Conservation (phyloP, 2,888 invertebrate genomes). For the Cantharis lateralis region DNA sequence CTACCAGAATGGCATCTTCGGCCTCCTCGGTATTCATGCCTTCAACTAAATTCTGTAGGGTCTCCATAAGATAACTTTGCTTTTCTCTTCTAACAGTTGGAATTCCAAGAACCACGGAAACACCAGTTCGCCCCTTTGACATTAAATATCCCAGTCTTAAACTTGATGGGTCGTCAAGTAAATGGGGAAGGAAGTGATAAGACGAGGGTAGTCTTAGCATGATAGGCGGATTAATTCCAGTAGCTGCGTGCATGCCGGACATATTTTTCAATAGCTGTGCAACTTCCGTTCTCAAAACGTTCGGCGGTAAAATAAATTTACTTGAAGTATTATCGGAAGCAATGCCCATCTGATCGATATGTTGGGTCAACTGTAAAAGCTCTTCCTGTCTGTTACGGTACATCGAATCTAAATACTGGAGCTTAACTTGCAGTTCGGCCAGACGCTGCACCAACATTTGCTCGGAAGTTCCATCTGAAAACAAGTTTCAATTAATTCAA, state of each 20-base stretch:
- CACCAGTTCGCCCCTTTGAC: constrained; percentile 73
- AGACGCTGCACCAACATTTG: constrained; percentile 70
- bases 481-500: constrained; percentile 8
- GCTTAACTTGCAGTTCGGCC: constrained; percentile 76
- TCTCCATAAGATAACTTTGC: constrained; percentile 83
- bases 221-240: constrained; percentile 53
- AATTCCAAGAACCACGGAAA: constrained; percentile 83
- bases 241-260: constrained; percentile 59
- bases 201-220: constrained; percentile 75
- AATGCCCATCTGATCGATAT: constrained; percentile 60
- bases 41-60: constrained; percentile 80
- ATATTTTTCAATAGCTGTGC: constrained; percentile 53
- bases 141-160: constrained; percentile 78
- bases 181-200: constrained; percentile 85
- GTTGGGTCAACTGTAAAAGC: constrained; percentile 69
- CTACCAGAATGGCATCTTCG: constrained; percentile 80
- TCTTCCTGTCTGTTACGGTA: constrained; percentile 79
- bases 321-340: constrained; percentile 39
- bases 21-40: constrained; percentile 75
- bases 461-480: constrained; percentile 67
- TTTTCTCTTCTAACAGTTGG: constrained; percentile 90
- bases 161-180: constrained; percentile 77
- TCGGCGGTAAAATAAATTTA: constrained; percentile 45
- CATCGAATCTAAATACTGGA: constrained; percentile 79
- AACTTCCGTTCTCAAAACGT: constrained; percentile 49